Percentiles rank a stretch among this genome's conserved stretches.
Conservation (phyloP, 1,140 invertebrate species). For the Micrasema longulum region DNA sequence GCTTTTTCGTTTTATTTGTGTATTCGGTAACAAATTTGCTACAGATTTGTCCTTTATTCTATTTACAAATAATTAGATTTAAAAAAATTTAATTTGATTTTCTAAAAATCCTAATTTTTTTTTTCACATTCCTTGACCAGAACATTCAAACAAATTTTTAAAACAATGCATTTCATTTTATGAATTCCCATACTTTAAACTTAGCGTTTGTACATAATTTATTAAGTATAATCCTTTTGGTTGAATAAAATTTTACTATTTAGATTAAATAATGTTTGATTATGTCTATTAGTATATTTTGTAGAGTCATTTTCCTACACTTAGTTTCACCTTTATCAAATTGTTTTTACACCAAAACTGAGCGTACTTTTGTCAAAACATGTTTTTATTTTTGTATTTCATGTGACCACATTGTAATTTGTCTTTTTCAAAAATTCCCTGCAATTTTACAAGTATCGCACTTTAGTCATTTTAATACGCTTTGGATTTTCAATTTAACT, state of each 20-base stretch:
- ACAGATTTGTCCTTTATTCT: conserved; percentile 2
- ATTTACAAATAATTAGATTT: conserved; percentile 10
- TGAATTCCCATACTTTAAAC: no score
- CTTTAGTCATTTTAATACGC: neutral
- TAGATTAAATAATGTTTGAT: no score
- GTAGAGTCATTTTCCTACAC: neutral
- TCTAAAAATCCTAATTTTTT: neutral
- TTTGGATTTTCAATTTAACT: conserved; percentile 31
- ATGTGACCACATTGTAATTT: neutral
- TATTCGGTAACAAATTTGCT: conserved; percentile 6
- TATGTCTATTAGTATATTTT: no score
- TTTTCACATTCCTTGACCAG: conserved; percentile 7
- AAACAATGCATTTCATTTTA: no score
- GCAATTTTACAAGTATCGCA: neutral
- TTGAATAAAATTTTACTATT: no score
- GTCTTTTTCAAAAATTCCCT: neutral
- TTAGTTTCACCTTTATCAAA: neutral
- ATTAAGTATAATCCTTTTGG: no score
- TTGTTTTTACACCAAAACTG: neutral
- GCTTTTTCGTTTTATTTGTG: conserved; percentile 24
- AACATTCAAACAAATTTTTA: no score
- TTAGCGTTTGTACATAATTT: no score
- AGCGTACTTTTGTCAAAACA: neutral
- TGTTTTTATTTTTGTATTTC: neutral
- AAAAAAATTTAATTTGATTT: conserved; percentile 6